These are phyloP conservation scores for Spizella passerina DNA, from an alignment of 2,797 vertebrate genomes.

Conservation along the genomic window DNA sequence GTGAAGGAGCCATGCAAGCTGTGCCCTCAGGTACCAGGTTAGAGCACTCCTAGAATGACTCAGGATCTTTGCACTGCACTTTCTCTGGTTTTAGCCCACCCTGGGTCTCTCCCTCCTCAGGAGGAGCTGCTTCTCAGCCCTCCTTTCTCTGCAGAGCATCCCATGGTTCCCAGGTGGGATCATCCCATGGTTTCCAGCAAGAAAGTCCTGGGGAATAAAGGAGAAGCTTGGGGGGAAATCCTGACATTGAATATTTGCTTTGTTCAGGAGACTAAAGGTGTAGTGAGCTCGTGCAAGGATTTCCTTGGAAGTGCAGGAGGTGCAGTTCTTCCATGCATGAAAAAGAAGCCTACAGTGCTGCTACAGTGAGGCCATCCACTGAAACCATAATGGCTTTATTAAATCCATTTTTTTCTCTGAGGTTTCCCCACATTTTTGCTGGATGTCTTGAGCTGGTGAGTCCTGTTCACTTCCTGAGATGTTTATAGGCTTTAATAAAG, in stretches of 20 bases:
- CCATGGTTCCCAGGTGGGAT: neutral
- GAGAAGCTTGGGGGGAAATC: neutral
- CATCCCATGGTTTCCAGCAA: neutral
- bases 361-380: neutral
- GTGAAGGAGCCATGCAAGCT: neutral
- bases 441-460: neutral
- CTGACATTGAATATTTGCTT: accelerated
- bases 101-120: neutral
- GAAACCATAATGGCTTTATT: neutral
- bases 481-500: neutral
- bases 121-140: neutral
- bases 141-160: neutral
- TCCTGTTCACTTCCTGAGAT: neutral
- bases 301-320: neutral
- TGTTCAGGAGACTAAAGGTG: neutral
- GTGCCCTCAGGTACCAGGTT: neutral
- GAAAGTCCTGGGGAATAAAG: neutral
- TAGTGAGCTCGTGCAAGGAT: neutral
- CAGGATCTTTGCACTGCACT: accelerated
- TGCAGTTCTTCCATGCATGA: neutral
- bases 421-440: neutral
- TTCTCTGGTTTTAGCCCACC: neutral
- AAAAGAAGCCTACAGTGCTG: neutral
- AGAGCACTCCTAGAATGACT: neutral
- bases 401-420: neutral